These are phyloP conservation scores for Stichopus horrens DNA, from an alignment of 53 echinoderm and acorn worm genomes.

Conservation along the genomic window DNA sequence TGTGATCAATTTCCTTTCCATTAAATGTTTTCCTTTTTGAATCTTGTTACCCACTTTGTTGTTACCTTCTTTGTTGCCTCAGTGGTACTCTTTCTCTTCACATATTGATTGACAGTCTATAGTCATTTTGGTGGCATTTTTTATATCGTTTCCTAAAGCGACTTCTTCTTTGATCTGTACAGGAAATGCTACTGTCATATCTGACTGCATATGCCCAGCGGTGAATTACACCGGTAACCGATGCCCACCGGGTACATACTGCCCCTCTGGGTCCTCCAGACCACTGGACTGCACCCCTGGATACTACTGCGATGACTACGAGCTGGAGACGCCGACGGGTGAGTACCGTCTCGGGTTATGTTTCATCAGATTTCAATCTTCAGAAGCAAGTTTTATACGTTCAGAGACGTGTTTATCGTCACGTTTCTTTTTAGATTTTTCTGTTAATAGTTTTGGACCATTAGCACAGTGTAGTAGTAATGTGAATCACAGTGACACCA, in stretches of 20 bases:
- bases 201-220: slow-evolving; percentile 88
- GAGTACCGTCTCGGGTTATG: not conserved
- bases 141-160: not conserved
- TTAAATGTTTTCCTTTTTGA: too few relatives aligned
- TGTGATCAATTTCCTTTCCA: not conserved
- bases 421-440: too few relatives aligned
- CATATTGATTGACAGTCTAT: too few relatives aligned
- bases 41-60: too few relatives aligned
- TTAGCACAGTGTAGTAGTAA: too few relatives aligned
- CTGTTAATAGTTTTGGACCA: too few relatives aligned
- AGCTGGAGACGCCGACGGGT: slow-evolving; percentile 84
- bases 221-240: slow-evolving; percentile 94
- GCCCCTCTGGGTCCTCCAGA: slow-evolving; percentile 78
- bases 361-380: too few relatives aligned
- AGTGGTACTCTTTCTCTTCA: not conserved
- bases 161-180: not conserved
- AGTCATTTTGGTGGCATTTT: too few relatives aligned
- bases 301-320: slow-evolving; percentile 88
- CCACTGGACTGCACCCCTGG: slow-evolving; percentile 82
- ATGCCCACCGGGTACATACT: slow-evolving; percentile 93
- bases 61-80: too few relatives aligned
- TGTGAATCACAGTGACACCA: too few relatives aligned
- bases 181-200: slow-evolving; percentile 93
- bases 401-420: too few relatives aligned
- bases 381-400: too few relatives aligned